These are phyloP conservation scores for Hydractinia symbiolongicarpus DNA, from an alignment of 30 jellyfish, hydroid and myxozoan species.

Conservation along the genomic window DNA sequence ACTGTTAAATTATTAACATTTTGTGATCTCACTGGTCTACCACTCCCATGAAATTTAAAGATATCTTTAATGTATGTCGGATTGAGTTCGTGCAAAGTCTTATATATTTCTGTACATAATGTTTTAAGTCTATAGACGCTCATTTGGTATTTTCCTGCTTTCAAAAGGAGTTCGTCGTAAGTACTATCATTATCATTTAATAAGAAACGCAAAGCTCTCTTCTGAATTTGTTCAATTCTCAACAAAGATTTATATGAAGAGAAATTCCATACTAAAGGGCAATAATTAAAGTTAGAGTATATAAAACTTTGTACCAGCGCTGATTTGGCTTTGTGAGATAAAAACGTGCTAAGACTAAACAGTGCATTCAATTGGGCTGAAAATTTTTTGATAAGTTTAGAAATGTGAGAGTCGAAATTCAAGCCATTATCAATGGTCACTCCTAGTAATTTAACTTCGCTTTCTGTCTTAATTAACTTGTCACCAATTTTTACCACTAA, in stretches of 20 bases:
- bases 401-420: slow-evolving; percentile 32
- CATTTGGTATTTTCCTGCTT: too few relatives aligned
- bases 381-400: slow-evolving; percentile 29
- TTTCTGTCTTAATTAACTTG: slow-evolving; percentile 28
- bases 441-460: slow-evolving; percentile 47
- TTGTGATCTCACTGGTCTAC: too few relatives aligned
- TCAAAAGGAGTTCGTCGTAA: too few relatives aligned
- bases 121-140: too few relatives aligned
- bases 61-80: too few relatives aligned
- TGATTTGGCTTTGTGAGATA: slow-evolving; percentile 22
- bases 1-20: too few relatives aligned
- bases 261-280: slow-evolving; percentile 41
- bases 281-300: slow-evolving; percentile 31
- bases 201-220: too few relatives aligned
- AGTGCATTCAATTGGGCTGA: slow-evolving; percentile 42
- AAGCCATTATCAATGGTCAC: slow-evolving; percentile 29
- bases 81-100: too few relatives aligned
- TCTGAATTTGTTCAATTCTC: too few relatives aligned
- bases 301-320: slow-evolving; percentile 25
- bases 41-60: too few relatives aligned
- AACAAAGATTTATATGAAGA: not conserved
- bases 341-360: slow-evolving; percentile 13
- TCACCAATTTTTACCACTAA: slow-evolving; percentile 24
- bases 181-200: too few relatives aligned
- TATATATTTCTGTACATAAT: too few relatives aligned